phyloP scores from a whole-genome alignment of 2,888 invertebrate species.

The Caenorhabditis afra region DNA sequence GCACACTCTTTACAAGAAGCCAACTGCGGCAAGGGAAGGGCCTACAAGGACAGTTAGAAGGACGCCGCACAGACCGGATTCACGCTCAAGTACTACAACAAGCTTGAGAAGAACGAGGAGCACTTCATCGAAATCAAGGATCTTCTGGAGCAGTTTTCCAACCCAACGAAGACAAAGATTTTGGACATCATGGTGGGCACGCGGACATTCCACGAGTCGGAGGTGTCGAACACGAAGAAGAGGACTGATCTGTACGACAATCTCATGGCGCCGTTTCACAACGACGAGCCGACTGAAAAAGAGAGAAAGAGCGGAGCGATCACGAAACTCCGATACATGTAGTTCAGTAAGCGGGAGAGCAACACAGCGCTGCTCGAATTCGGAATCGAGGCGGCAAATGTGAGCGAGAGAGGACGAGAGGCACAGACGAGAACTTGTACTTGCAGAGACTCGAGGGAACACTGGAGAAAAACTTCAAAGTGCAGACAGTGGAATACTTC shows the following conservation, averaged over 20 bases:
- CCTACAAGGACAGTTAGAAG: slow-evolving; percentile 81
- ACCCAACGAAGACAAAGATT: slow-evolving; percentile 93
- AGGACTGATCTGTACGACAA: slow-evolving; percentile 93
- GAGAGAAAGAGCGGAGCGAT: slow-evolving; percentile 86
- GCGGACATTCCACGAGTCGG: slow-evolving; percentile 92
- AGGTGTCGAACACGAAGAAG: slow-evolving; percentile 91
- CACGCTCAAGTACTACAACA: slow-evolving; percentile 82
- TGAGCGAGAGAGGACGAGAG: slow-evolving; percentile 74
- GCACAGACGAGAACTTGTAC: not conserved
- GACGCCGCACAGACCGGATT: slow-evolving; percentile 76
- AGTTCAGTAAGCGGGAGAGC: slow-evolving; percentile 93
- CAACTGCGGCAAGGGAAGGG: slow-evolving; percentile 81
- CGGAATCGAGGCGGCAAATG: slow-evolving; percentile 94
- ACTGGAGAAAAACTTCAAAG: slow-evolving; percentile 87
- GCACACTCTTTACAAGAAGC: slow-evolving; percentile 80
- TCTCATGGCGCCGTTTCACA: slow-evolving; percentile 94
- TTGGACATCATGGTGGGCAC: slow-evolving; percentile 99
- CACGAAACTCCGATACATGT: slow-evolving; percentile 96
- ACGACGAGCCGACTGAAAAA: slow-evolving; percentile 88
- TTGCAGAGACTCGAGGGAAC: slow-evolving; percentile 75
- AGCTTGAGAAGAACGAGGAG: slow-evolving; percentile 82
- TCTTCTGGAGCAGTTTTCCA: slow-evolving; percentile 90
- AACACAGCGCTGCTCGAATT: slow-evolving; percentile 94
- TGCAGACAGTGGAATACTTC: slow-evolving; percentile 87
- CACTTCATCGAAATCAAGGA: slow-evolving; percentile 95